A percentile compares a stretch with the other conserved stretches of the same genome.
phyloP scores from a whole-genome alignment of 2,888 invertebrate species.

The Acleris laterana region DNA sequence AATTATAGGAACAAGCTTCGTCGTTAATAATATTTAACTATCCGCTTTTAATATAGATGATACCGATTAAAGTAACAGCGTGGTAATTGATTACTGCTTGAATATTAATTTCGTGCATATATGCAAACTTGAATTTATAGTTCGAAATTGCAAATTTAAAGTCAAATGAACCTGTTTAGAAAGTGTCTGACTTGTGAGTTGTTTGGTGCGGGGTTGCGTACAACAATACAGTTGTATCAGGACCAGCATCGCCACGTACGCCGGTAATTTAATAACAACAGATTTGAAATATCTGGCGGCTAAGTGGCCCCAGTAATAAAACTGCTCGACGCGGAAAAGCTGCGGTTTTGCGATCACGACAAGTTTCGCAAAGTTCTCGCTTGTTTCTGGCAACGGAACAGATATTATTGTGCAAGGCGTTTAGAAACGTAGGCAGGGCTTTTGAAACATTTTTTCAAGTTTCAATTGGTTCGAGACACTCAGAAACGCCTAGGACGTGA shows the following conservation, averaged over 20 bases:
- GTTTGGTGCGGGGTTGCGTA: conserved; percentile 40
- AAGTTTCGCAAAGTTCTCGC: conserved; percentile 71
- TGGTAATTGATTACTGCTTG: conserved; percentile 14
- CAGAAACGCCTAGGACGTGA: conserved; percentile 15
- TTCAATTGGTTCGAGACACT: conserved; percentile 49
- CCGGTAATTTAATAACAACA: conserved; percentile 53
- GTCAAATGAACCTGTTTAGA: conserved; percentile 38
- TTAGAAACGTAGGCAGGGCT: conserved; percentile 54
- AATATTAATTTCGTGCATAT: conserved; percentile 5
- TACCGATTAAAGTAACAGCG: conserved; percentile 2
- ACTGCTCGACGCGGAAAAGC: conserved; percentile 67
- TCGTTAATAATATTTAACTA: not conserved
- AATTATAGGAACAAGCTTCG: not conserved
- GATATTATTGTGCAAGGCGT: conserved; percentile 63
- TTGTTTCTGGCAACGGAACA: conserved; percentile 61
- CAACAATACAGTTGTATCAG: conserved; percentile 43
- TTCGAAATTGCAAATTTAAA: conserved; percentile 13
- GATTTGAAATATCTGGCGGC: conserved; percentile 57
- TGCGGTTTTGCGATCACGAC: conserved; percentile 75
- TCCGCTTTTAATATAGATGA: conserved; percentile 8
- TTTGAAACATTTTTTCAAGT: conserved; percentile 45
- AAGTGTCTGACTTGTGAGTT: conserved; percentile 35
- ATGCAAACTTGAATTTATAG: not conserved
- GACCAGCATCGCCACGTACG: conserved; percentile 54
- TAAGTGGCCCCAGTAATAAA: conserved; percentile 59